A percentile compares a stretch with the other conserved stretches of the same genome.
phyloP scores from a whole-genome alignment of 2,888 invertebrate genomes.

The Coenonympha glycerion region DNA sequence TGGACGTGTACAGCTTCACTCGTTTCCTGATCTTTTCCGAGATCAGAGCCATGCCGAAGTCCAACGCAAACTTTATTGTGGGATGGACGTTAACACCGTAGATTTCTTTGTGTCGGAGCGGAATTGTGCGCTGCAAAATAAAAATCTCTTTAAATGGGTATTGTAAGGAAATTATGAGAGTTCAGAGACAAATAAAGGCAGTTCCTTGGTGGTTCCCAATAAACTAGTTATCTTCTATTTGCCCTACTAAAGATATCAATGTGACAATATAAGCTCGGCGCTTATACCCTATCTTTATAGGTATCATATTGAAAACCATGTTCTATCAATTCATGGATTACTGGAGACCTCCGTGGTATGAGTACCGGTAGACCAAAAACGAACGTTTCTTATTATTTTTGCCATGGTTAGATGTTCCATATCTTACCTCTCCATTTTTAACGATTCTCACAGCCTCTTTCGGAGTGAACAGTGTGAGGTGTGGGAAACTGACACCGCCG shows the following conservation, averaged over 20 bases:
- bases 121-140: constrained; percentile 81
- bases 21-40: constrained; percentile 85
- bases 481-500: constrained; percentile 82
- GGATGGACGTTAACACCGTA: constrained; percentile 85
- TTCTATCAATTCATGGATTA: too few relatives aligned
- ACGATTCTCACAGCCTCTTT: constrained; percentile 86
- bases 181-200: too few relatives aligned
- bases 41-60: constrained; percentile 85
- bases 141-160: too few relatives aligned
- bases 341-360: too few relatives aligned
- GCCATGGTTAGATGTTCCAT: neutral
- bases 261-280: too few relatives aligned
- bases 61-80: constrained; percentile 83
- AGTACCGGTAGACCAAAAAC: too few relatives aligned
- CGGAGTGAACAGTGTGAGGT: constrained; percentile 85
- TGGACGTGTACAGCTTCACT: constrained; percentile 78
- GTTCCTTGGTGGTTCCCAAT: too few relatives aligned
- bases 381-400: neutral
- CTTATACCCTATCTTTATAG: too few relatives aligned
- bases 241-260: too few relatives aligned
- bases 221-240: too few relatives aligned
- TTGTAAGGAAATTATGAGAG: too few relatives aligned
- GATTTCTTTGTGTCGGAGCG: constrained; percentile 86
- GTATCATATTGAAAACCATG: too few relatives aligned
- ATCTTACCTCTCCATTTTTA: constrained; percentile 83